Evolutionary conservation across 2,888 invertebrate species (phyloP).

Genomic region (Acanthosepion pharaonis): DNA sequence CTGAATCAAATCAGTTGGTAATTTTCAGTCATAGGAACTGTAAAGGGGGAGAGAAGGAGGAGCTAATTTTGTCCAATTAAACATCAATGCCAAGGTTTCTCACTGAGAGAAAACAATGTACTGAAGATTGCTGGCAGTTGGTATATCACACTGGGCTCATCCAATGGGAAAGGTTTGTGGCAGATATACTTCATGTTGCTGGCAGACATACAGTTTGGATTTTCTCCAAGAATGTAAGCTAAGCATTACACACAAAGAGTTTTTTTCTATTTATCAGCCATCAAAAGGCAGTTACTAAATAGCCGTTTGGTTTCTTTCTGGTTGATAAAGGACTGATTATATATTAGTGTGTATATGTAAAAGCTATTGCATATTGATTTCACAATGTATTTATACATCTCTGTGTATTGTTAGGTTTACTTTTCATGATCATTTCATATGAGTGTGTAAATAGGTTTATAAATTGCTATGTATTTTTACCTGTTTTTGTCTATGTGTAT

Average conservation of each 20-base stretch:
- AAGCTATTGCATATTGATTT: too few species aligned
- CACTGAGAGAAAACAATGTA: neutral
- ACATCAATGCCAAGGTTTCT: neutral
- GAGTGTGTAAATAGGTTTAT: neutral
- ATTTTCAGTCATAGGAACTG: too few species aligned
- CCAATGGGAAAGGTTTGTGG: neutral
- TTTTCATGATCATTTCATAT: neutral
- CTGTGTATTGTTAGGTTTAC: neutral
- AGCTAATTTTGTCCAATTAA: neutral
- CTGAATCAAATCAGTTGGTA: too few species aligned
- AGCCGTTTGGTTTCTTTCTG: neutral
- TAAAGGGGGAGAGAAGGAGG: too few species aligned
- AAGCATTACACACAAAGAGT: neutral
- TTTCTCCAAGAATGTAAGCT: neutral
- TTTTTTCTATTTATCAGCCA: neutral
- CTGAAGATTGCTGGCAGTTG: neutral
- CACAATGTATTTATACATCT: too few species aligned
- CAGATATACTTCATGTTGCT: neutral
- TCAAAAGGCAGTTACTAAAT: neutral
- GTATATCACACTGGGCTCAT: neutral
- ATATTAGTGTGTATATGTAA: too few species aligned
- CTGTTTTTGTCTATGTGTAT: neutral
- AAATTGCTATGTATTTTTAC: neutral
- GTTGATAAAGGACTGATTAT: neutral
- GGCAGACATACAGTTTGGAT: neutral